Base-by-base conservation (phyloP, 1,140 invertebrate genomes). In the Ruditapes philippinarum region DNA sequence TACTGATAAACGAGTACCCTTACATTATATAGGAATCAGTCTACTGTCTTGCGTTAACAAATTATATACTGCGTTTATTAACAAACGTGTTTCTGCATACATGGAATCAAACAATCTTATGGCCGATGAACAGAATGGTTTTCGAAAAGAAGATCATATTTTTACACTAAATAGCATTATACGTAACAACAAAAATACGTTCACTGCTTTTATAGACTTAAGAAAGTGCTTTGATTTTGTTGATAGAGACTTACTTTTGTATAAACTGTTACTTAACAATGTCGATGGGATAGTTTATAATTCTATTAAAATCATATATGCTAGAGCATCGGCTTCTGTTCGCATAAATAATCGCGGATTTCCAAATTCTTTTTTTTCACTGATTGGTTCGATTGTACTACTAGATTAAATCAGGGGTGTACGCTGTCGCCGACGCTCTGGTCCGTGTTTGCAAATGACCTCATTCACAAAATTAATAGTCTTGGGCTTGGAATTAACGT, bases 41-140 rank as follows among this genome's bases (percentile, higher is more conserved):
- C 65, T 91, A 22, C 25, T 76, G 4, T 79, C 86, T 1, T 74
- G 42, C 25, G 49, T 89, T 2, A 62, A 28, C 31, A 89, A 91
- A 68, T 25, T 88, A n/a, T 88, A 88, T 42, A 91, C 84, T 33
- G 3, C 88, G 17, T 62, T 91, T 38, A 22, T 89, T 1, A 91
- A 91, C 49, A 91, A 89, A 76, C 9, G 90, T 17, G 36, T 89
- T 0, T 36, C 76, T 31, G 19, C 0, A 40, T 87, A 86, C 68
- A 54, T 89, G 7, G 87, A 91, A 22, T 33, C 49, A 11, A 54
- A 85, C 36, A 36, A 74, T 79, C 28, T 90, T 17, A 33, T 91
- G 4, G 78, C 65, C 9, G 87, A 91, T 45, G 82, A 91, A 79
- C 90, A 89, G 54, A 91, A 91, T 57, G 90, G 90, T 17, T 91